Percentiles rank a stretch among this genome's conserved stretches.
phyloP scores from a whole-genome alignment of 2,797 vertebrate genomes.

The Falco concolor region DNA sequence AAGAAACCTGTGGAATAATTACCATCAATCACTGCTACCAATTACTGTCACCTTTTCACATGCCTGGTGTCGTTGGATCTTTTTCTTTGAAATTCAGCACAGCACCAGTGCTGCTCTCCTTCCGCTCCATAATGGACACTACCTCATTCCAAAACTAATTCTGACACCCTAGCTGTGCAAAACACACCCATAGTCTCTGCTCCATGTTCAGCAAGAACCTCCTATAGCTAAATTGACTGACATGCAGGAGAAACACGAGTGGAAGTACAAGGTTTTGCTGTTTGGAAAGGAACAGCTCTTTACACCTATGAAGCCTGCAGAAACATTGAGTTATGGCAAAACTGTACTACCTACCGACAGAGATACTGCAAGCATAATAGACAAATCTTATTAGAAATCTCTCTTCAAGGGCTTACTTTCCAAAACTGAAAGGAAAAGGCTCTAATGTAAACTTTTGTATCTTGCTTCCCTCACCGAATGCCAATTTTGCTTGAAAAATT shows the following conservation, averaged over 20 bases:
- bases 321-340: constrained; percentile 22
- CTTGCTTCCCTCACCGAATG: neutral
- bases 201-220: neutral
- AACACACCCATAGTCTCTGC: neutral
- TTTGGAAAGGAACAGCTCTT: constrained; percentile 10
- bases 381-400: neutral
- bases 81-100: neutral
- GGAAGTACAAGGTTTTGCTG: neutral
- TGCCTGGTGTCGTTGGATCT: neutral
- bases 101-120: neutral
- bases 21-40: neutral
- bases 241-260: neutral
- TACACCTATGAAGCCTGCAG: constrained; percentile 23
- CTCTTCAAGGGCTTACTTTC: neutral
- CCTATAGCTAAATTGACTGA: neutral
- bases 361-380: neutral
- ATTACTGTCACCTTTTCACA: neutral
- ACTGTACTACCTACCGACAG: neutral
- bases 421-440: neutral
- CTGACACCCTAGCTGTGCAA: neutral
- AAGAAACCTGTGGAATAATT: neutral
- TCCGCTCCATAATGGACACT: constrained; percentile 11
- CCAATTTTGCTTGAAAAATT: neutral
- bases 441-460: neutral
- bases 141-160: neutral